A percentile compares a stretch with the other conserved stretches of the same genome.
phyloP scores from a whole-genome alignment of 2,888 invertebrate species.

The Caenorhabditis drosophilae region DNA sequence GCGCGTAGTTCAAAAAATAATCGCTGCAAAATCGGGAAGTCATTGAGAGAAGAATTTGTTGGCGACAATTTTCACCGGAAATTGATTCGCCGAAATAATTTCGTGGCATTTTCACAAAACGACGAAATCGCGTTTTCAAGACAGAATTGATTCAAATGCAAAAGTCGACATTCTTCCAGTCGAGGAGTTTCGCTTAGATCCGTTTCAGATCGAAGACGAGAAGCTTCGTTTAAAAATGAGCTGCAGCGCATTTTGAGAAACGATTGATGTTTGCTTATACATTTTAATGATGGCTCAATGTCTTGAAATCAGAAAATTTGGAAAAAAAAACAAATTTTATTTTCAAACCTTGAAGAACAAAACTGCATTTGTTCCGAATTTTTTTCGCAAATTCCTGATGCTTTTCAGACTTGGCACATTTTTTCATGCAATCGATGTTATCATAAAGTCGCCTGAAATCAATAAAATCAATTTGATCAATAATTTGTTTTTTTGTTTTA shows the following conservation, averaged over 20 bases:
- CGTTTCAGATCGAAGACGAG: slow-evolving; percentile 29
- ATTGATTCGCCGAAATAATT: slow-evolving; percentile 44
- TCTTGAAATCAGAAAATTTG: slow-evolving; percentile 26
- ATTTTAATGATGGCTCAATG: slow-evolving; percentile 45
- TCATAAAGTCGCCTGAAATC: slow-evolving; percentile 44
- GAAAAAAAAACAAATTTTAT: background rate
- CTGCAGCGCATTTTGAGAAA: slow-evolving; percentile 52
- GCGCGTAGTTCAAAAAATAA: slow-evolving; percentile 48
- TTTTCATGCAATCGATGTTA: slow-evolving; percentile 47
- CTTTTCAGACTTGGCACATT: slow-evolving; percentile 35
- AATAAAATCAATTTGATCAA: too few relatives aligned
- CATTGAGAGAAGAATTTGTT: background rate
- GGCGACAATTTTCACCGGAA: slow-evolving; percentile 16
- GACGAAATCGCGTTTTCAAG: slow-evolving; percentile 50
- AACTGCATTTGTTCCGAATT: slow-evolving; percentile 42
- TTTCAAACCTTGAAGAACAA: slow-evolving; percentile 30
- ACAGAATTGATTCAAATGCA: slow-evolving; percentile 52
- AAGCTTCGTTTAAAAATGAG: slow-evolving; percentile 51
- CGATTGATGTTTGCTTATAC: slow-evolving; percentile 49
- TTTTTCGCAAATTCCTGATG: slow-evolving; percentile 38
- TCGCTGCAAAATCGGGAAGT: slow-evolving; percentile 32
- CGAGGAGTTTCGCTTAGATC: slow-evolving; percentile 25
- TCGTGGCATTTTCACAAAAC: slow-evolving; percentile 41
- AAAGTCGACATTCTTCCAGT: slow-evolving; percentile 36
- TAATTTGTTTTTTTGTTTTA: too few relatives aligned